Base-by-base conservation (phyloP, 2,888 invertebrate genomes). In the Phrixothrix hirtus region DNA sequence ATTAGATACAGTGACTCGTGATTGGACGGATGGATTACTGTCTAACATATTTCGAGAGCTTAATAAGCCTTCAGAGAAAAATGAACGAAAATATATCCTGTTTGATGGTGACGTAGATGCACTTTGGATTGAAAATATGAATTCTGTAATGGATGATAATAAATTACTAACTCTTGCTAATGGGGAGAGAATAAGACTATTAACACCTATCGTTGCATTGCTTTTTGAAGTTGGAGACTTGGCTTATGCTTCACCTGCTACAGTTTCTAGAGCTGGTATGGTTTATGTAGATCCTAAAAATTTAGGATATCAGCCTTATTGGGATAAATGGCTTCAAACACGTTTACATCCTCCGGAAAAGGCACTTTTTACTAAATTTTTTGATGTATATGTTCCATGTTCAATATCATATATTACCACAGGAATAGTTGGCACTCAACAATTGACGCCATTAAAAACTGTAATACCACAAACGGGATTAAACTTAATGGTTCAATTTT, bases 101-200 rank as follows among this genome's bases (percentile, higher is more conserved):
- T 95, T 94, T 76, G 95, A 95, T 71, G 95, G 95, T 1, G 94
- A 95, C 70, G 93, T 95, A 1, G 95, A 95, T 78, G 91, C 95
- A 0, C 79, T 94, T 29, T 95, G 95, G 95, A 92, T 95, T 59
- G 95, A 95, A 76, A 95, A 95, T 77, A 95, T 95, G 93, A 95
- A 95, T 78, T 93, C 94, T 0, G 94, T 95, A 1, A 95, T 95
- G 95, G 95, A 95, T 69, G 95, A 95, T 74, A 95, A 95, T 72
- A 89, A 88, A 69, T 77, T 95, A 30, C 77, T 95, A 45, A 95
- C 95, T 0, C 78, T 95, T 50, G 92, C 94, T 2, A 95, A 95
- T 72, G 94, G 94, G 46, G 91, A 95, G 77, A 80, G 93, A 55
- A 92, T 94, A 57, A 82, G 91, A 53, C 78, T 94, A 49, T 88